Conservation (phyloP, 2,797 vertebrate genomes). For the Rhinophrynus dorsalis region DNA sequence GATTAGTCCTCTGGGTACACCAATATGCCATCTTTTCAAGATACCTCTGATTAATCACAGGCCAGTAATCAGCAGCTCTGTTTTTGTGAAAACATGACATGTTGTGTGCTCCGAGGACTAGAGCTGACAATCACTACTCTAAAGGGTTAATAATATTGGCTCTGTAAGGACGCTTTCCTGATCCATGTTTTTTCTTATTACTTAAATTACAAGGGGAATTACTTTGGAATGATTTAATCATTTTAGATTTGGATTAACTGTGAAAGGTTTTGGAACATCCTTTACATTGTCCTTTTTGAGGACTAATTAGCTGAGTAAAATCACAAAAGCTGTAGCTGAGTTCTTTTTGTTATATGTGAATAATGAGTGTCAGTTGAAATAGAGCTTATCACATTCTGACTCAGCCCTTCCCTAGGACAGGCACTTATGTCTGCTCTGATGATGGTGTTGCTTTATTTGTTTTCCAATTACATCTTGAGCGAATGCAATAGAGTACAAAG, state of each 20-base stretch:
- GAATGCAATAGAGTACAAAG: slow-evolving; percentile 60
- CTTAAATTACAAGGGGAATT: slow-evolving; percentile 14
- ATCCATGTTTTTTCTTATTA: slow-evolving; percentile 10
- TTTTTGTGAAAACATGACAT: no score
- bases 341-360: slow-evolving; percentile 61
- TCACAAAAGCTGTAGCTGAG: slow-evolving; percentile 34
- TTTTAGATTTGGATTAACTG: slow-evolving; percentile 27
- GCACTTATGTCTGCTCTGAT: slow-evolving; percentile 59
- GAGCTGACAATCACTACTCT: no score
- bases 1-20: no score
- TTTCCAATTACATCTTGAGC: slow-evolving; percentile 67
- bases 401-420: slow-evolving; percentile 55
- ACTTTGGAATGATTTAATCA: slow-evolving; percentile 43
- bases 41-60: no score
- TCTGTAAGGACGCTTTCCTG: not conserved
- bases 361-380: slow-evolving; percentile 62
- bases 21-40: no score
- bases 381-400: slow-evolving; percentile 60
- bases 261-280: slow-evolving; percentile 54
- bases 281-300: slow-evolving; percentile 46
- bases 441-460: slow-evolving; percentile 63
- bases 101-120: no score
- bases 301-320: slow-evolving; percentile 56
- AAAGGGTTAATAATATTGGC: no score
- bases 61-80: no score